Base-by-base conservation (phyloP, 2,113 vertebrate genomes). In the Irena cyanogastra region DNA sequence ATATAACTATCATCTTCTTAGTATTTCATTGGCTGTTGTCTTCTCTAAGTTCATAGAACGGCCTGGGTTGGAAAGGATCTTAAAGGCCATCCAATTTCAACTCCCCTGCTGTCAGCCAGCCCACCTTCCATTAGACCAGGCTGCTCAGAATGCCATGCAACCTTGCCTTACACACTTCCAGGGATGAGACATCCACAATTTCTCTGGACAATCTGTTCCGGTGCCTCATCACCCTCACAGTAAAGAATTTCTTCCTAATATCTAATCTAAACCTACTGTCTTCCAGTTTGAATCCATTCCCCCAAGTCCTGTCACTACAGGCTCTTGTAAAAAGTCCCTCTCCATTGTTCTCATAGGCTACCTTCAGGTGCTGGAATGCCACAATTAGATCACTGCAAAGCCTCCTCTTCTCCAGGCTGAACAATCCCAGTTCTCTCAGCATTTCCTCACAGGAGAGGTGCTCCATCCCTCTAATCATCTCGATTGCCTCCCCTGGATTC, bases 361-460 rank as follows among this genome's bases (percentile, higher is more conserved):
- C 17, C 6, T 61, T 61, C 31, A 83, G 35, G 7, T 35, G 4
- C n/a, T 68, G 61, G 30, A n/a, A 69, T 14, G n/a, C 41, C 31
- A 22, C 35, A 83, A 0, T 54, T 61, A 61, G 49, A 1, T 3
- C 17, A 61, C 21, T 1, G 0, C 0, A 1, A 42, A 33, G 6
- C 18, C 22, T 69, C 31, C 24, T 47, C n/a, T 83, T 54, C 13
- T 90, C 35, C 35, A 56, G 54, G 16, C 26, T 44, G 71, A 77
- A 12, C 18, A 77, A 6, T 33, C 31, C 47, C 12, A 17, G 0
- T 49, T 49, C 27, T 70, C 22, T 49, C 56, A 63, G 63, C 18
- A 13, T 50, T 77, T 77, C 22, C 49, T 77, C 27, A 33, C 0
- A 56, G 35, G 35, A 54, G 7, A 70, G 26, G 5, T 70, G 47